Base-by-base conservation (phyloP, 2,888 invertebrate genomes). In the Tholera decimalis region DNA sequence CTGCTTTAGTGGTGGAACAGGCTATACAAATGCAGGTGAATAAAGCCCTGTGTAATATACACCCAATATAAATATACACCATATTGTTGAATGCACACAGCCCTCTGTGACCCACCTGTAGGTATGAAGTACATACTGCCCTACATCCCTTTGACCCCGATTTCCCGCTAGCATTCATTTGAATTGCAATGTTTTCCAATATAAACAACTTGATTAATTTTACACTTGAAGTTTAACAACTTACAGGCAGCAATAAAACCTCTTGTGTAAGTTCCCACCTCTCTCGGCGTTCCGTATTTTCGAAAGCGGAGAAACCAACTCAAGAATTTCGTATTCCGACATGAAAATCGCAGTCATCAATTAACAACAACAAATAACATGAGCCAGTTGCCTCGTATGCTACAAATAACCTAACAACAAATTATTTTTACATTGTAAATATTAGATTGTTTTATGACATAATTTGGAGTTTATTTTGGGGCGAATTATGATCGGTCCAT, bases 21-120 rank as follows among this genome's bases (percentile, higher is more conserved):
- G 55, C 53, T 77, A 83, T 79, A 85, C 75, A 79, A 83, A 73
- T 84, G 84, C 83, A 87, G 66, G 79, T 74, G 74, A 55, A 74
- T 73, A 72, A 66, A 78, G 74, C 76, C 79, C 75, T 76, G 55
- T 76, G 72, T n/a, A 80, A 81, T 84, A 82, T 86, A 86, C 80
- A n/a, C n/a, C n/a, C n/a, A n/a, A n/a, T n/a, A n/a, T n/a, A n/a
- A n/a, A n/a, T n/a, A n/a, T n/a, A n/a, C n/a, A n/a, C n/a, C n/a
- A n/a, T n/a, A 89, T 88, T 87, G 87, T 90, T 91, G 88, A 88
- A 86, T 91, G 89, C 88, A 90, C 91, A 90, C 85, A 80, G 75
- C 91, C 89, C 89, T 87, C 80, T 69, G 60, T 83, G 80, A 83
- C 80, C 84, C 81, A 84, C 86, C 83, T 88, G 83, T 85, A 76